These are phyloP conservation scores for Aptenodytes forsteri DNA, from an alignment of 2,113 vertebrate genomes.

Conservation along the genomic window DNA sequence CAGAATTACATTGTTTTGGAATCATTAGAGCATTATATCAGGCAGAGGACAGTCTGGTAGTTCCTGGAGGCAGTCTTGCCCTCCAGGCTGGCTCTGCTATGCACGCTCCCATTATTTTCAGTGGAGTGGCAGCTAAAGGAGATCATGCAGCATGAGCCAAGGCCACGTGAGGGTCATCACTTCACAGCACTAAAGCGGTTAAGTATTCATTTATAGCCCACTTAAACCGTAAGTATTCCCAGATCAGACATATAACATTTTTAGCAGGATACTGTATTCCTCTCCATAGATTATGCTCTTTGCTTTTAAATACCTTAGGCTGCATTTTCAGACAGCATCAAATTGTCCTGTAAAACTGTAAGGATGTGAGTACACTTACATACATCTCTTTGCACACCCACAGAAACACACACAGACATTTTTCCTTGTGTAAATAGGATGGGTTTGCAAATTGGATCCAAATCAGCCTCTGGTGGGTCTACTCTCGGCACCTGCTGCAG, in stretches of 20 bases:
- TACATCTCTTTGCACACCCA: not conserved
- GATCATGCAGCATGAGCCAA: not conserved
- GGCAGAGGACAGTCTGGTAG: not conserved
- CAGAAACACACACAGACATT: not conserved
- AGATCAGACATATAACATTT: slow-evolving; percentile 21
- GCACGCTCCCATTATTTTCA: not conserved
- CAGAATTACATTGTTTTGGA: not conserved
- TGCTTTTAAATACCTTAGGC: slow-evolving; percentile 9
- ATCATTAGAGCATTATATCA: not conserved
- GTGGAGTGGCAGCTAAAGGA: not conserved
- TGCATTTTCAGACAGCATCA: slow-evolving; percentile 21
- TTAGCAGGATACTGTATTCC: not conserved
- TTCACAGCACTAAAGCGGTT: slow-evolving; percentile 24
- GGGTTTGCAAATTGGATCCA: not conserved
- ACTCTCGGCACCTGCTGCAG: not conserved
- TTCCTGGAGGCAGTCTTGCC: not conserved
- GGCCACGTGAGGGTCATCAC: slow-evolving; percentile 15
- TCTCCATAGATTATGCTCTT: not conserved
- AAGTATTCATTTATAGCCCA: slow-evolving; percentile 45
- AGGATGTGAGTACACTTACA: not conserved
- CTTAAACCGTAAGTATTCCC: slow-evolving; percentile 32
- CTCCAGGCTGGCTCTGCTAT: not conserved
- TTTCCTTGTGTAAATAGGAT: not conserved
- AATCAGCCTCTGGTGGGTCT: not conserved
- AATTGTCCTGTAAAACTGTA: not conserved